Evolutionary conservation across 1,140 invertebrate genomes (phyloP).

Genomic region (Heliconius congener): DNA sequence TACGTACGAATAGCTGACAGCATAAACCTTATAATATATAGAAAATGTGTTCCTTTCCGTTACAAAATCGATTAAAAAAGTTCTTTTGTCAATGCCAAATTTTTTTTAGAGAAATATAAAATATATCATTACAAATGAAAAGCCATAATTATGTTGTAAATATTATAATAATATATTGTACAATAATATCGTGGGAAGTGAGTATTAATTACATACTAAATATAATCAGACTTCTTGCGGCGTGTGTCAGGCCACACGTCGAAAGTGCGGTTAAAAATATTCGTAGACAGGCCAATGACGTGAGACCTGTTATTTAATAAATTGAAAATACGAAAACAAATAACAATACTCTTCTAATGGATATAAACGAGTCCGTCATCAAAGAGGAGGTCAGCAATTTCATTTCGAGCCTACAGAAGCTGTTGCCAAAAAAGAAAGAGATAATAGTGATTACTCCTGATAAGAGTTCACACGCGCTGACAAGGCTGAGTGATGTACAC

Average conservation of each 20-base stretch:
- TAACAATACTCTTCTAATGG: constrained; percentile 56
- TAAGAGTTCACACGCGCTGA: constrained; percentile 44
- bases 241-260: constrained; percentile 59
- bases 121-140: neutral
- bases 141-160: neutral
- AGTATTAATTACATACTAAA: constrained; percentile 49
- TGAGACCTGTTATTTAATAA: constrained; percentile 55
- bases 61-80: neutral
- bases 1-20: no score
- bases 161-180: neutral
- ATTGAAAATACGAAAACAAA: constrained; percentile 54
- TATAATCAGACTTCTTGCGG: constrained; percentile 62
- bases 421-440: constrained; percentile 70
- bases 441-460: constrained; percentile 53
- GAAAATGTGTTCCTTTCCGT: no score
- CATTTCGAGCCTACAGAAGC: constrained; percentile 58
- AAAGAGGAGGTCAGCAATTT: constrained; percentile 69
- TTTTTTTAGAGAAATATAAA: no score
- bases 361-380: constrained; percentile 64
- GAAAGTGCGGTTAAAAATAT: constrained; percentile 59
- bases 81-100: neutral
- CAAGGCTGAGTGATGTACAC: constrained; percentile 63
- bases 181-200: constrained; percentile 12
- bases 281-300: constrained; percentile 65
- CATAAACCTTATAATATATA: no score